A percentile compares a stretch with the other conserved stretches of the same genome.
Conservation (phyloP, 2,888 invertebrate species). For the Trichopria drosophilae region DNA sequence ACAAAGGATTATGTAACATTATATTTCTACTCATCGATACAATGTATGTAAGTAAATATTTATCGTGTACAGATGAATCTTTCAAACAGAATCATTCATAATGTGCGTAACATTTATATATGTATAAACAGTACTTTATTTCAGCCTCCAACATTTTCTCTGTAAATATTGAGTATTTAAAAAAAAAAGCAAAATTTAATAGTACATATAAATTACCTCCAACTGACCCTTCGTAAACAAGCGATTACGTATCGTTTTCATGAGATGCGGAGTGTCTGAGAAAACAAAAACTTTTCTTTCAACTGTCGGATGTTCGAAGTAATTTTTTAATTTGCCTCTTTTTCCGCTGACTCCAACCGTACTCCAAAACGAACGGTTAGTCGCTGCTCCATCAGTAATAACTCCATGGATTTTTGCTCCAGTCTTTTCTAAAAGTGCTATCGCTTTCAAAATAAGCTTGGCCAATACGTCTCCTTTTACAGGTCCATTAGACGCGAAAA, state of each 20-base stretch:
- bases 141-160: no score
- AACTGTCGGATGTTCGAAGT: slow-evolving; percentile 27
- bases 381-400: slow-evolving; percentile 32
- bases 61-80: no score
- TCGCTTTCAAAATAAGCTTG: slow-evolving; percentile 23
- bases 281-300: slow-evolving; percentile 31
- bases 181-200: no score
- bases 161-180: no score
- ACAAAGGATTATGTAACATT: no score
- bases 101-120: no score
- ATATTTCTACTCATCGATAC: no score
- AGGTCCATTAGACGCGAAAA: slow-evolving; percentile 32
- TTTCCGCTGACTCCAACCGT: slow-evolving; percentile 26
- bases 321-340: slow-evolving; percentile 10
- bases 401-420: slow-evolving; percentile 32
- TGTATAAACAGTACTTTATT: no score
- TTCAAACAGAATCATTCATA: no score
- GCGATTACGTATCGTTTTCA: slow-evolving; percentile 36
- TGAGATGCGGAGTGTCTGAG: slow-evolving; percentile 35
- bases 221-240: slow-evolving; percentile 24
- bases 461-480: slow-evolving; percentile 25
- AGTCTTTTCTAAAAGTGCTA: slow-evolving; percentile 28
- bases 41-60: no score
- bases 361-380: slow-evolving; percentile 31
- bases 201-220: no score